Conservation (phyloP, 2,113 vertebrate genomes). For the Bothrops jararaca region DNA sequence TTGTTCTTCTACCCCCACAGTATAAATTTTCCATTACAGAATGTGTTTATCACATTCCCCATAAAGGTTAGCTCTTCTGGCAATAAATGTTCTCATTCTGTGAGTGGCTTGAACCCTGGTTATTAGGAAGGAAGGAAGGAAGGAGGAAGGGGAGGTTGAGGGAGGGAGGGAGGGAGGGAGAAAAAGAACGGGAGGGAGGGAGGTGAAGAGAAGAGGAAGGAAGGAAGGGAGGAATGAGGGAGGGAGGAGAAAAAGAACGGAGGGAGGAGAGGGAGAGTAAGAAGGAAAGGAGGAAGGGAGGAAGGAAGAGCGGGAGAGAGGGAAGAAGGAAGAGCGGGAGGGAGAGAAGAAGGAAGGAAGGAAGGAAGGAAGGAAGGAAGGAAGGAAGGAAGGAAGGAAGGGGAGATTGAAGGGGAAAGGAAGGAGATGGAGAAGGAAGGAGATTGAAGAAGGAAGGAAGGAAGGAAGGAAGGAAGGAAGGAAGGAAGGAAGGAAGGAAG, state of each 20-base stretch:
- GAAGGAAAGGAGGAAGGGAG: neutral
- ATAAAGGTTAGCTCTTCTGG: neutral
- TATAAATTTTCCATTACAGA: neutral
- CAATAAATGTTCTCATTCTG: neutral
- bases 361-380: neutral
- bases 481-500: neutral
- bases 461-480: neutral
- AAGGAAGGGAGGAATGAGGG: fast-evolving
- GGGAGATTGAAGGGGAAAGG: too few relatives aligned
- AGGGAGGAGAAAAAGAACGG: too few relatives aligned
- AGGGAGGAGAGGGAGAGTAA: neutral
- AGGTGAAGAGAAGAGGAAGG: neutral
- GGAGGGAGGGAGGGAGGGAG: neutral
- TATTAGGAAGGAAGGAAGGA: neutral
- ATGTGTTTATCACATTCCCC: neutral
- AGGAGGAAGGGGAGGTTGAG: too few relatives aligned
- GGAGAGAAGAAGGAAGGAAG: neutral
- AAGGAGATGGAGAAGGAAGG: neutral
- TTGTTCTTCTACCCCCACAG: neutral
- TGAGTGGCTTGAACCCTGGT: neutral
- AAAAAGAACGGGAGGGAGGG: fast-evolving
- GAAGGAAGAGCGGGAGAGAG: neutral
- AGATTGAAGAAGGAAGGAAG: too few relatives aligned
- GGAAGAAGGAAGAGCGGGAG: fast-evolving
- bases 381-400: neutral